Base-by-base conservation (phyloP, 2,888 invertebrate species). In the Cephonodes hylas region DNA sequence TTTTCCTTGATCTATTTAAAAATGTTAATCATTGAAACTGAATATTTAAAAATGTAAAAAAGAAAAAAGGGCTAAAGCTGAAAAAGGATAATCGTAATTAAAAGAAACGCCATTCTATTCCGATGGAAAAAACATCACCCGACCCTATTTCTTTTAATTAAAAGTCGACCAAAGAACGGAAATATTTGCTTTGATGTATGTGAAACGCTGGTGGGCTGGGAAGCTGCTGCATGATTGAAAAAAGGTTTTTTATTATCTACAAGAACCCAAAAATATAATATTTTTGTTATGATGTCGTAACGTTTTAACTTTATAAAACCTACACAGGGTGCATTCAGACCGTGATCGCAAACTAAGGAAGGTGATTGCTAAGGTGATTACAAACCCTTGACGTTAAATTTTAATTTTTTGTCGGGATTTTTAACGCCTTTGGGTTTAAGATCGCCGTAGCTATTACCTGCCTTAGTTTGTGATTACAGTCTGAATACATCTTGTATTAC, bases 181-280 rank as follows among this genome's bases (percentile, higher is more conserved):
- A 67, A 63, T 58, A 62, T 67, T 70, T 63, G 46, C 70, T 73
- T 73, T 73, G 74, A 74, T 73, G 72, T 73, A 62, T 53, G 27
- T 64, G 64, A 45, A 58, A 38, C 59, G 57, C 38, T 31, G 63
- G n/a, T 27, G 59, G 25, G 15, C 7, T 25, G 3, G 25, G 22
- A 25, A 15, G 6, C 20, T 15, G 25, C 5, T 48, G 25, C 13
- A 61, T 66, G 68, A 48, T 53, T 53, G 18, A 53, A 38, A 34
- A 31, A 53, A 31, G 27, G 4, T 1, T 48, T 48, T 53, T 31
- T 3, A 53, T 53, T 18, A 27, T 31, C 8, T 10, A 10, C 8
- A 31, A 31, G 18, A 8, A 15, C 23, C 13, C 1, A 45, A 4
- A 18, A 45, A 45, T 20, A 25, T 46, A n/a, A 46, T 4, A 18